Conservation (phyloP, 2,888 invertebrate genomes). For the Lacanobia oleracea region DNA sequence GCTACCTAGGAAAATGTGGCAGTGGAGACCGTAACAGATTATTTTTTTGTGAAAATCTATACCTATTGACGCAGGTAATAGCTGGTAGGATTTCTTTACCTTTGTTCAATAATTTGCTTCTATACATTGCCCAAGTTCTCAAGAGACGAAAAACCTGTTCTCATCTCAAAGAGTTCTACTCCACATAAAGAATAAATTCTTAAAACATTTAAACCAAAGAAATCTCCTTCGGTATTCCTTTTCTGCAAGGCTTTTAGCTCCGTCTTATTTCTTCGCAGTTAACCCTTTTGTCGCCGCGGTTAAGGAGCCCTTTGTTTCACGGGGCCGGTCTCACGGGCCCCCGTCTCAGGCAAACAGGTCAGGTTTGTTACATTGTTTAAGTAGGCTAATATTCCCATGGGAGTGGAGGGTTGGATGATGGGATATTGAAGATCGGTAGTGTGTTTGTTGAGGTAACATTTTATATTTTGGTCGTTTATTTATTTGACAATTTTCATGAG, state of each 20-base stretch:
- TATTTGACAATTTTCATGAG: neutral
- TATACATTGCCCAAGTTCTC: neutral
- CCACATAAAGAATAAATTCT: conserved; percentile 37
- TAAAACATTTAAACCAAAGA: conserved; percentile 38
- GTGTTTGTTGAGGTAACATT: conserved; percentile 32
- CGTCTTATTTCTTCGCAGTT: conserved; percentile 75
- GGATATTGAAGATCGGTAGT: conserved; percentile 34
- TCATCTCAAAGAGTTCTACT: neutral
- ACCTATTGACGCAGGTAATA: too few species aligned
- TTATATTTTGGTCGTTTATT: neutral
- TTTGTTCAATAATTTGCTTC: too few species aligned
- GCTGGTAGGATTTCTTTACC: too few species aligned
- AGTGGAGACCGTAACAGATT: too few species aligned
- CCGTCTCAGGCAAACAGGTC: conserved; percentile 83
- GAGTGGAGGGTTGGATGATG: conserved; percentile 61
- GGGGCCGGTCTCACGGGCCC: conserved; percentile 79
- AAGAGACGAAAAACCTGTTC: conserved; percentile 10
- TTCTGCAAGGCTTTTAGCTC: conserved; percentile 62
- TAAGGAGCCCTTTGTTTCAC: conserved; percentile 79
- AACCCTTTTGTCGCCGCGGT: conserved; percentile 76
- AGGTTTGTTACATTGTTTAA: conserved; percentile 82
- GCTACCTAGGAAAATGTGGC: too few species aligned
- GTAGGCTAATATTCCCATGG: conserved; percentile 82
- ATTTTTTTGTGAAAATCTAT: too few species aligned
- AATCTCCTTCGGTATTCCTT: conserved; percentile 52